These are phyloP conservation scores for Trichopria drosophilae DNA, from an alignment of 2,888 invertebrate genomes.

Conservation along the genomic window DNA sequence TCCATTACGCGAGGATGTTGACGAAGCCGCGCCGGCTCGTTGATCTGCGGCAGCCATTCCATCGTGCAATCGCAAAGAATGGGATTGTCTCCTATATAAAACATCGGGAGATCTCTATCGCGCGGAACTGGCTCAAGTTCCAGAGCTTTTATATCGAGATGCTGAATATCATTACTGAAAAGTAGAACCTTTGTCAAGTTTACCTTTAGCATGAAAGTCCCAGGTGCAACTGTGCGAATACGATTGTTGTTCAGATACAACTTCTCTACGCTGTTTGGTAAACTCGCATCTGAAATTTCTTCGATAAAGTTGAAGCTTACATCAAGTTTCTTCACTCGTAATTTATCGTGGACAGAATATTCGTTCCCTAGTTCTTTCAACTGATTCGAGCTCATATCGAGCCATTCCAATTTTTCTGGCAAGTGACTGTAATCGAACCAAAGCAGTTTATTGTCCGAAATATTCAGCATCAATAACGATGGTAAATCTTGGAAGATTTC, in stretches of 20 bases:
- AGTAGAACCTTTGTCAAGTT: slow-evolving; percentile 76
- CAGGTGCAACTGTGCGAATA: slow-evolving; percentile 70
- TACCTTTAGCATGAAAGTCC: slow-evolving; percentile 70
- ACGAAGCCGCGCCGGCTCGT: slow-evolving; percentile 72
- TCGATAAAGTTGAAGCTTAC: slow-evolving; percentile 74
- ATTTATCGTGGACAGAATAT: slow-evolving; percentile 59
- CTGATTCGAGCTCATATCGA: slow-evolving; percentile 80
- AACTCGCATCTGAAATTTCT: slow-evolving; percentile 69
- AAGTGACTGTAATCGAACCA: slow-evolving; percentile 82
- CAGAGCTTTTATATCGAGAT: slow-evolving; percentile 73
- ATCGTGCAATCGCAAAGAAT: slow-evolving; percentile 84
- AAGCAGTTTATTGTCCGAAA: slow-evolving; percentile 75
- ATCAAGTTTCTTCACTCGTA: slow-evolving; percentile 76
- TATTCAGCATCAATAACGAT: slow-evolving; percentile 78
- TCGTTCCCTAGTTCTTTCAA: slow-evolving; percentile 76
- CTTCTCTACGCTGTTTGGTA: slow-evolving; percentile 75
- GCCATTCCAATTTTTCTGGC: slow-evolving; percentile 75
- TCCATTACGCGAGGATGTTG: slow-evolving; percentile 81
- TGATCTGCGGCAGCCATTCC: slow-evolving; percentile 83
- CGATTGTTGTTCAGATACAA: slow-evolving; percentile 75
- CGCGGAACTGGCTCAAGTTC: slow-evolving; percentile 68
- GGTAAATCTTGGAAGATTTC: slow-evolving; percentile 75
- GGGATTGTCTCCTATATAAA: slow-evolving; percentile 81
- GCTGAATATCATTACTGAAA: slow-evolving; percentile 73
- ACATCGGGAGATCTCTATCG: slow-evolving; percentile 73